A percentile compares a stretch with the other conserved stretches of the same genome.
These are phyloP conservation scores for Notolepis coatsorum DNA, from an alignment of 2,797 vertebrate genomes.

Conservation along the genomic window DNA sequence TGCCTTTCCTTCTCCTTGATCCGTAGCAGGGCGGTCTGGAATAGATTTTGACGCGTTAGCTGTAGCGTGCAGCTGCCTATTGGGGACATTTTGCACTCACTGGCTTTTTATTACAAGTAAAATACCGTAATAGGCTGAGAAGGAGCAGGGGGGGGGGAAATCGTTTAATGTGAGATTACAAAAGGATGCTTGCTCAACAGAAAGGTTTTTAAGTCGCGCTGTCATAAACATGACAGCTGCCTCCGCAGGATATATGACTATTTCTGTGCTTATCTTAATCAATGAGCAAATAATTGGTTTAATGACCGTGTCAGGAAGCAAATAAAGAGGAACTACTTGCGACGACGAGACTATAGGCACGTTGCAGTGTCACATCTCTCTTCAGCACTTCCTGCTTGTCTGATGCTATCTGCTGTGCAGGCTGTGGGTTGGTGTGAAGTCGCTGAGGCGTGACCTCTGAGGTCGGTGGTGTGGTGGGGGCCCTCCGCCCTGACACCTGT, in stretches of 20 bases:
- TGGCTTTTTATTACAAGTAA: conserved; percentile 69
- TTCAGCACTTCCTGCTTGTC: background rate
- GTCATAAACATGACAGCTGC: conserved; percentile 51
- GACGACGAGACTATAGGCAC: background rate
- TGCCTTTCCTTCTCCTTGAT: conserved; percentile 71
- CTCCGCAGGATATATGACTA: conserved; percentile 43
- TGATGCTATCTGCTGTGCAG: conserved; percentile 23
- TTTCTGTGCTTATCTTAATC: conserved; percentile 51
- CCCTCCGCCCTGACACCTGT: conserved; percentile 61
- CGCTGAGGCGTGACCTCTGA: conserved; percentile 47
- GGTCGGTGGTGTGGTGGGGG: conserved; percentile 31
- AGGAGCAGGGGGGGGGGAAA: conserved; percentile 14
- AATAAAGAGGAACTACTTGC: conserved; percentile 11
- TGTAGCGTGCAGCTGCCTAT: conserved; percentile 74
- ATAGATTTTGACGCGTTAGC: conserved; percentile 78
- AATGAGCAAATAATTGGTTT: conserved; percentile 46
- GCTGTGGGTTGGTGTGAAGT: conserved; percentile 32
- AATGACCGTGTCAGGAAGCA: conserved; percentile 35
- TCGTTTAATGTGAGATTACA: conserved; percentile 46
- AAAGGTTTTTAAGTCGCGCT: conserved; percentile 55
- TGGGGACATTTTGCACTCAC: conserved; percentile 74
- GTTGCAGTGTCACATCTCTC: background rate
- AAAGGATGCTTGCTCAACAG: conserved; percentile 48
- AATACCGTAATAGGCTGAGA: conserved; percentile 52
- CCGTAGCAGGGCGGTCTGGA: conserved; percentile 72